A percentile compares a stretch with the other conserved stretches of the same genome.
These are phyloP conservation scores for Clangula hyemalis DNA, from an alignment of 2,797 vertebrate genomes.

Conservation along the genomic window DNA sequence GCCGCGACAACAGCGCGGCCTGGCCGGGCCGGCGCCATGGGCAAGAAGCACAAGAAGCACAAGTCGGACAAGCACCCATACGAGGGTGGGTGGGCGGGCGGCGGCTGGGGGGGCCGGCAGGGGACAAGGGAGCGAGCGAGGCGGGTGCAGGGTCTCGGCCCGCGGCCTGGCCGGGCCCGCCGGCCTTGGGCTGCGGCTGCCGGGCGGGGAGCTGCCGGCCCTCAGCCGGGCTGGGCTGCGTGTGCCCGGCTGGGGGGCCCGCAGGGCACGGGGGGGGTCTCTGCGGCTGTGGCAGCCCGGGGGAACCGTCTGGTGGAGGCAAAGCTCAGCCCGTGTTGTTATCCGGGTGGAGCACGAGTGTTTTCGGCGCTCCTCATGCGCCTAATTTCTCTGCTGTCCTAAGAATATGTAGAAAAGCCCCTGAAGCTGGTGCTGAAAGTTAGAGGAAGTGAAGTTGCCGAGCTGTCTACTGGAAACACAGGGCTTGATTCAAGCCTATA, in stretches of 20 bases:
- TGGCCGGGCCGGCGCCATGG: constrained; percentile 83
- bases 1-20: not conserved
- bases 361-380: not conserved
- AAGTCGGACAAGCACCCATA: constrained; percentile 91
- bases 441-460: constrained; percentile 92
- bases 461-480: constrained; percentile 88
- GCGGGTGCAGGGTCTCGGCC: not conserved
- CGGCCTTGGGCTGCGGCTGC: no score
- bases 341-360: no score
- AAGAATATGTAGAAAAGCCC: constrained; percentile 92
- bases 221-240: no score
- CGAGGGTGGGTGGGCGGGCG: constrained; percentile 81
- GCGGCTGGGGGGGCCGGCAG: not conserved
- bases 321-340: no score
- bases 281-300: no score
- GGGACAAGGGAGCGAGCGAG: no score
- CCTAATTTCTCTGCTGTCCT: not conserved
- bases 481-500: constrained; percentile 84
- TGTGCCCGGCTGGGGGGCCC: no score
- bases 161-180: no score
- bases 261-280: no score
- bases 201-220: no score
- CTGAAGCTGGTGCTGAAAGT: constrained; percentile 96
- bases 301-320: no score
- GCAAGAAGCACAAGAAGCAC: constrained; percentile 97